Evolutionary conservation across 1,140 invertebrate genomes (phyloP), one percentile per base, ranked within the genome.

Genomic region (Charaxes varanes): DNA sequence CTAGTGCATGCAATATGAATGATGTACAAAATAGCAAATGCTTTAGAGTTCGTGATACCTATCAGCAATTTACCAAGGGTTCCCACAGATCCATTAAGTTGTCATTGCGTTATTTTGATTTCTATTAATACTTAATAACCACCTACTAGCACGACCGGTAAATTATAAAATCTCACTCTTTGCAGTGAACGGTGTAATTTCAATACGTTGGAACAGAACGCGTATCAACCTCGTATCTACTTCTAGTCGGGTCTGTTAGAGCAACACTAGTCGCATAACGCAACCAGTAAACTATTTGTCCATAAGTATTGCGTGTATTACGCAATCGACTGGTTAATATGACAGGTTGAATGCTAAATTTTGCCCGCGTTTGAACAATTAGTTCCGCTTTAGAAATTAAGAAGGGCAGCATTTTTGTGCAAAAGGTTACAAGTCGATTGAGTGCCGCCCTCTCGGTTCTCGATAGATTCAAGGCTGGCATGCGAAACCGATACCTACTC

Each of bases 371-470:
- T 32, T 38, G 10, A 36, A 57, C 53, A 62, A 73, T 77, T 72
- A 63, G 68, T 76, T 76, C 62, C 67, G 71, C 69, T 49, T 72
- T 62, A 42, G 55, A 56, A 64, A 56, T 67, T 68, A 76, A 62
- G 53, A 72, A 70, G 67, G 68, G 65, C 66, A 62, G 42, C 36
- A 50, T 62, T 64, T 69, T 62, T 62, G 41, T 57, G 58, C 45
- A 56, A 73, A 73, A 79, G 66, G 62, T 63, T 58, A 63, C 43
- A 41, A 50, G 46, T 53, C 53, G 52, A 60, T 55, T 55, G 53
- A 42, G 34, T 47, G 33, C 48, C 42, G 47, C 57, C 56, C 61
- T 69, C 58, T 64, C 67, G 46, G 50, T 52, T 65, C 57, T 63
- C 63, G 57, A 62, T 63, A 55, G 50, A 53, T 57, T 72, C 76